A percentile compares a stretch with the other conserved stretches of the same genome.
Evolutionary conservation across 2,888 invertebrate genomes (phyloP).

Genomic region (Diabrotica balteata): DNA sequence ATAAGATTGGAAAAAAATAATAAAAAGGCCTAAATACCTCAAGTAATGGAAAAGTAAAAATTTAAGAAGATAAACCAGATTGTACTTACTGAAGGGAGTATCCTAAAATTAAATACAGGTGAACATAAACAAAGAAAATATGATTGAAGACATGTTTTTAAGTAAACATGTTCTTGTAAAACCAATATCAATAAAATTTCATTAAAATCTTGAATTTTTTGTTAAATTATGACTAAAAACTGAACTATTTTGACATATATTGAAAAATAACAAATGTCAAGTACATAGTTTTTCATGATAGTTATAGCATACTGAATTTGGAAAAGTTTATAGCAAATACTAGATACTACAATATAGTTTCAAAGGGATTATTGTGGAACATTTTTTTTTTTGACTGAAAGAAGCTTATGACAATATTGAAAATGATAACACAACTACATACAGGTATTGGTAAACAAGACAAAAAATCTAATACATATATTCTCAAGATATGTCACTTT

Average conservation of each 20-base stretch:
- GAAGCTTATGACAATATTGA: too few relatives aligned
- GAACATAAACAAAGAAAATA: conserved; percentile 2
- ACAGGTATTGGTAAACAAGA: too few relatives aligned
- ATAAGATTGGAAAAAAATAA: too few relatives aligned
- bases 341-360: not conserved
- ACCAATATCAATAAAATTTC: conserved; percentile 14
- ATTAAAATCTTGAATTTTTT: conserved; percentile 15
- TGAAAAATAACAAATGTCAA: not conserved
- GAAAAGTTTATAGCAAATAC: not conserved
- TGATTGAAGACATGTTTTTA: conserved; percentile 5
- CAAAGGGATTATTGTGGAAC: not conserved
- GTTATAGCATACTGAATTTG: too few relatives aligned
- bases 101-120: not conserved
- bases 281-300: too few relatives aligned
- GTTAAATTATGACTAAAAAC: conserved; percentile 22
- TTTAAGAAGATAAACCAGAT: too few relatives aligned
- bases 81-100: not conserved
- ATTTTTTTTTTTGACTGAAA: too few relatives aligned
- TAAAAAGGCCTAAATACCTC: too few relatives aligned
- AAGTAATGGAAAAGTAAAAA: too few relatives aligned
- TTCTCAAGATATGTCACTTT: too few relatives aligned
- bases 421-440: too few relatives aligned
- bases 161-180: conserved; percentile 17
- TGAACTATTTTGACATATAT: not conserved
- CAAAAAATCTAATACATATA: too few relatives aligned